Evolutionary conservation across 2,797 vertebrate species (phyloP).

Genomic region (Acrossocheilus fasciatus): DNA sequence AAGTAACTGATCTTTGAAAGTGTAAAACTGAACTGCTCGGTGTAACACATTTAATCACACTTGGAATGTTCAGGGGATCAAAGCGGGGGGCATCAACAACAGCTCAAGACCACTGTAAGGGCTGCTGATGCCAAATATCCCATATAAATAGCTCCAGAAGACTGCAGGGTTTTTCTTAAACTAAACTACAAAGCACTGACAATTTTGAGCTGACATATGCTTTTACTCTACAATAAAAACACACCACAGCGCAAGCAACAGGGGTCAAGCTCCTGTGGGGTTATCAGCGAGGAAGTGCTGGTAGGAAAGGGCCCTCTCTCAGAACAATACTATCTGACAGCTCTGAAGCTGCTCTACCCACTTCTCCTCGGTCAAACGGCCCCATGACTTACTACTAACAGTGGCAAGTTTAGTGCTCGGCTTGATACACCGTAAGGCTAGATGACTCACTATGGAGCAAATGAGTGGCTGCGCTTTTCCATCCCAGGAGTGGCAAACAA

Average conservation of each 20-base stretch:
- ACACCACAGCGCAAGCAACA: constrained; percentile 18
- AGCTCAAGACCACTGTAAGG: constrained; percentile 24
- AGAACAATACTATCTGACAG: constrained; percentile 64
- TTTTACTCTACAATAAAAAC: constrained; percentile 25
- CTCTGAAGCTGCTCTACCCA: constrained; percentile 47
- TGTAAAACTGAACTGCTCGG: constrained; percentile 23
- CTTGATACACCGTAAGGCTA: constrained; percentile 9
- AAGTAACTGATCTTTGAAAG: constrained; percentile 11
- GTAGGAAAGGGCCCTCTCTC: constrained; percentile 55
- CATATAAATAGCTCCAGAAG: constrained; percentile 23
- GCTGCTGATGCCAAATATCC: constrained; percentile 31
- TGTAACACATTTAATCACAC: constrained; percentile 43
- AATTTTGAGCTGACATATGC: constrained; percentile 28
- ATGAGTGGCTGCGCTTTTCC: constrained; percentile 46
- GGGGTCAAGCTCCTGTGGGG: constrained; percentile 43
- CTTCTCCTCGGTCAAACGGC: constrained; percentile 17
- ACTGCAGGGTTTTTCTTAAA: constrained; percentile 3
- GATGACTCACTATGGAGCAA: constrained; percentile 57
- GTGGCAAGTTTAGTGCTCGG: constrained; percentile 29
- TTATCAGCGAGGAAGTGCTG: constrained; percentile 63
- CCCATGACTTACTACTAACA: not conserved
- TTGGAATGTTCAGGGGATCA: constrained; percentile 39
- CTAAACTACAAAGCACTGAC: not conserved
- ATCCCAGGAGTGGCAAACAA: constrained; percentile 48
- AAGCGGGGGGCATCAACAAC: constrained; percentile 29